Base-by-base conservation (phyloP, 2,797 vertebrate species). In the Novumbra hubbsi region DNA sequence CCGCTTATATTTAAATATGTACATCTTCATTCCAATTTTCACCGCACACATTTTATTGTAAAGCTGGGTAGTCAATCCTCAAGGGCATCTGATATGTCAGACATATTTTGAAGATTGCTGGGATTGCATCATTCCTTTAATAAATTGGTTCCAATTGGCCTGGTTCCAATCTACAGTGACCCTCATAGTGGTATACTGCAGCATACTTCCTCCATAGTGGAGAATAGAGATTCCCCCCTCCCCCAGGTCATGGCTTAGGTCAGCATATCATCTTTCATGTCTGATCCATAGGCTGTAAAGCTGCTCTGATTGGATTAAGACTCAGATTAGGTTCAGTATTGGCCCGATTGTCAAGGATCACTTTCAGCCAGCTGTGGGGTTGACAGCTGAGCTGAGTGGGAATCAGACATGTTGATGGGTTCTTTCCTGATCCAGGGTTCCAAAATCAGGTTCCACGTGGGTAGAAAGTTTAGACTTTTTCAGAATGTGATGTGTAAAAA, bases 291-390 rank as follows among this genome's bases (percentile, higher is more conserved):
- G 65, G 76, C 75, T 19, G 73, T 71, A 73, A 72, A 75, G 75
- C 48, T 70, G 76, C 73, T 68, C 74, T 80, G 76, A 84, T 86
- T 80, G 83, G 81, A 84, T 86, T 84, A 86, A 76, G 68, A 68
- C 74, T 57, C 69, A 81, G 79, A 82, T 82, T 85, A 84, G 75
- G 82, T 78, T 72, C 68, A 73, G 52, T 77, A 84, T 78, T 78
- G 75, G 77, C 72, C 71, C 67, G 76, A 81, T 76, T 80, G 79
- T 84, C 71, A 71, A 73, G 82, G 66, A 78, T 85, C 72, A 69
- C 75, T 79, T 73, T 75, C 62, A 78, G 69, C 81, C 84, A 81
- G 72, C 82, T 85, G 81, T 70, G 50, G 65, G 63, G 71, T 72
- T 78, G 75, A 77, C 81, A 80, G 81, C 76, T 81, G 78, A 83